Percentiles rank a stretch among this genome's conserved stretches.
These are phyloP conservation scores for Diplolepis rosae DNA, from an alignment of 2,888 invertebrate species.

Conservation along the genomic window DNA sequence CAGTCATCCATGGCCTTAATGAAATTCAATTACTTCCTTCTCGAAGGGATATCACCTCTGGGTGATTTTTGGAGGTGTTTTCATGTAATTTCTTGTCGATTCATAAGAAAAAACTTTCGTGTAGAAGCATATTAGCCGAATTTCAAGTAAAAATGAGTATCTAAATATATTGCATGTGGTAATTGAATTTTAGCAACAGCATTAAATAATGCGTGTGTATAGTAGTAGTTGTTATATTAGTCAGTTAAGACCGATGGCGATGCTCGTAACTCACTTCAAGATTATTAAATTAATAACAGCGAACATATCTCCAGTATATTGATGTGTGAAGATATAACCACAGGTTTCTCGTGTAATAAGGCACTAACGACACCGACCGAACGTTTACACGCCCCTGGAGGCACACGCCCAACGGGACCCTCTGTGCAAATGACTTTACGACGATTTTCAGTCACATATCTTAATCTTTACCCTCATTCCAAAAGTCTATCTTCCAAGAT, in stretches of 20 bases:
- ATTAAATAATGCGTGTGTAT: constrained; percentile 33
- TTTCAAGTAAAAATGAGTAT: background rate
- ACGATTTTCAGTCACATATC: constrained; percentile 15
- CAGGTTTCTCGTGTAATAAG: constrained; percentile 54
- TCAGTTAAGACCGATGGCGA: constrained; percentile 35
- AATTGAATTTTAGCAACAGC: constrained; percentile 30
- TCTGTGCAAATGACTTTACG: constrained; percentile 17
- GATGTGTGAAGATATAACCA: constrained; percentile 51
- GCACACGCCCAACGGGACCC: constrained; percentile 31
- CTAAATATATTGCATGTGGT: background rate
- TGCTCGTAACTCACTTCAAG: constrained; percentile 54
- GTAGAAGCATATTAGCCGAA: constrained; percentile 39
- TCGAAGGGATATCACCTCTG: too few species aligned
- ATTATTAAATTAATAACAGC: constrained; percentile 59
- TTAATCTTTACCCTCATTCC: background rate
- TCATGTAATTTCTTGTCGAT: too few species aligned
- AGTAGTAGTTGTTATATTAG: constrained; percentile 35
- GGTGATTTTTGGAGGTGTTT: too few species aligned
- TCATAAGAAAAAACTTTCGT: constrained; percentile 31
- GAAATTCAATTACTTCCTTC: too few species aligned
- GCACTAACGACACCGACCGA: constrained; percentile 53
- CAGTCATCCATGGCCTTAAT: too few species aligned
- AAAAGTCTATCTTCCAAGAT: background rate
- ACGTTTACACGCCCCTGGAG: constrained; percentile 45
- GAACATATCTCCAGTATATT: constrained; percentile 44